Evolutionary conservation across 2,797 vertebrate species (phyloP).

Genomic region (Borostomias antarcticus): DNA sequence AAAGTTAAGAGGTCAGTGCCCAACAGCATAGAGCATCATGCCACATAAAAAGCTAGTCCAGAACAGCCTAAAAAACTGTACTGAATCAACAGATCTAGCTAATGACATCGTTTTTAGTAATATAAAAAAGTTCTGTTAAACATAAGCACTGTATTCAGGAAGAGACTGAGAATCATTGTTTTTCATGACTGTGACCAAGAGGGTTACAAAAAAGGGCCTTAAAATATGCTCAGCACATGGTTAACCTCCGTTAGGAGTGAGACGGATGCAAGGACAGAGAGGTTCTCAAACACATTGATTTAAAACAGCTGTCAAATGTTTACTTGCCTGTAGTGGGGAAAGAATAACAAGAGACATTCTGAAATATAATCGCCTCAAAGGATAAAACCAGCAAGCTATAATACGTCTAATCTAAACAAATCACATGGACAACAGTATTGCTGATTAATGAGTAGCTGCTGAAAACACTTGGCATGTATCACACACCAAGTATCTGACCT

Average conservation of each 20-base stretch:
- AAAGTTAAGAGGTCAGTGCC: background rate
- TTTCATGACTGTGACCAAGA: background rate
- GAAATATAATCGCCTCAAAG: background rate
- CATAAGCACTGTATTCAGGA: too few relatives aligned
- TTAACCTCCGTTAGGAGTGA: background rate
- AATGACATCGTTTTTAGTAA: too few relatives aligned
- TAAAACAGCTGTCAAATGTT: slow-evolving; percentile 52
- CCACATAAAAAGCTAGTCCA: background rate
- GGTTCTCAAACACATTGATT: slow-evolving; percentile 39
- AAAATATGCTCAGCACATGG: slow-evolving; percentile 23
- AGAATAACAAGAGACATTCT: slow-evolving; percentile 13
- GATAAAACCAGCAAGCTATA: background rate
- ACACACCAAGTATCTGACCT: background rate
- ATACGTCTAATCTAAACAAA: background rate
- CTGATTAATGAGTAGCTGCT: background rate
- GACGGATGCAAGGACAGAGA: slow-evolving; percentile 22
- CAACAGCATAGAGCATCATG: background rate
- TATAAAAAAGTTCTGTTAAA: too few relatives aligned
- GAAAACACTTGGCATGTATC: background rate
- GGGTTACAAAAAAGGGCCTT: background rate
- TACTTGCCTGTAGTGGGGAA: slow-evolving; percentile 7
- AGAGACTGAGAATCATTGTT: too few relatives aligned
- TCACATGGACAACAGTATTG: background rate
- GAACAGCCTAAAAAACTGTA: background rate
- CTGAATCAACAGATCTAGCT: too few relatives aligned